These are phyloP conservation scores for Enteromius trimaculatus DNA, from an alignment of 2,797 vertebrate genomes.

Conservation along the genomic window DNA sequence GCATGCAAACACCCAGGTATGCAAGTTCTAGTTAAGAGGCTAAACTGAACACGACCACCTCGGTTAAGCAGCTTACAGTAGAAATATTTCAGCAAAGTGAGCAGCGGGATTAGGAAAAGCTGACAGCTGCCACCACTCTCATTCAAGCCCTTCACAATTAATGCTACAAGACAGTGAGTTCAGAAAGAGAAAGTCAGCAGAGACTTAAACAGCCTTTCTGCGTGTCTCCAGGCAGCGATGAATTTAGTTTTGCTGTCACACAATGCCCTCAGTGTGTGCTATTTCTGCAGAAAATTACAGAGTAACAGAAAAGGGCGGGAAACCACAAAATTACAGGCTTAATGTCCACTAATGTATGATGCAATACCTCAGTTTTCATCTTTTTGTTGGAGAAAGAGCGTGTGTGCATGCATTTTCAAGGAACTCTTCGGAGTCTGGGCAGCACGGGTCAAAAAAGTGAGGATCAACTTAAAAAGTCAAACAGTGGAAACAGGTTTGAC, in stretches of 20 bases:
- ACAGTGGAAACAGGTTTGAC: neutral
- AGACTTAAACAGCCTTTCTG: neutral
- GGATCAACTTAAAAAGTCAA: slow-evolving; percentile 12
- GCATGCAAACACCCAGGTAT: neutral
- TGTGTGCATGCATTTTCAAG: neutral
- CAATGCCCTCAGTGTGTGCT: slow-evolving; percentile 52
- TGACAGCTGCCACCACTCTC: slow-evolving; percentile 31
- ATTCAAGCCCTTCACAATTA: slow-evolving; percentile 23
- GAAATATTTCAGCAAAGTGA: slow-evolving; percentile 43
- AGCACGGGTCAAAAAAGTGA: neutral
- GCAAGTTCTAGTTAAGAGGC: neutral
- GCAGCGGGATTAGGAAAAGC: slow-evolving; percentile 41
- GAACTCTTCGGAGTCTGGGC: neutral
- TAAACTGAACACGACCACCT: slow-evolving; percentile 36
- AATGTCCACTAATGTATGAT: slow-evolving; percentile 31
- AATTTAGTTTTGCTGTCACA: slow-evolving; percentile 10
- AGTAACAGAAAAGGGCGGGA: slow-evolving; percentile 52
- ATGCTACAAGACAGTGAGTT: neutral
- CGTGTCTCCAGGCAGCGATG: neutral
- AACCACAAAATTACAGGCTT: slow-evolving; percentile 53
- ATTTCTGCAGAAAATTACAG: slow-evolving; percentile 75
- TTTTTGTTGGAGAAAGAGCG: neutral
- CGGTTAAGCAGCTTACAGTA: slow-evolving; percentile 52
- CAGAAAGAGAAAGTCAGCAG: slow-evolving; percentile 11
- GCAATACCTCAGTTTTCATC: slow-evolving; percentile 11